These are phyloP conservation scores for Melieria crassipennis DNA, from an alignment of 2,888 invertebrate genomes.

Conservation along the genomic window DNA sequence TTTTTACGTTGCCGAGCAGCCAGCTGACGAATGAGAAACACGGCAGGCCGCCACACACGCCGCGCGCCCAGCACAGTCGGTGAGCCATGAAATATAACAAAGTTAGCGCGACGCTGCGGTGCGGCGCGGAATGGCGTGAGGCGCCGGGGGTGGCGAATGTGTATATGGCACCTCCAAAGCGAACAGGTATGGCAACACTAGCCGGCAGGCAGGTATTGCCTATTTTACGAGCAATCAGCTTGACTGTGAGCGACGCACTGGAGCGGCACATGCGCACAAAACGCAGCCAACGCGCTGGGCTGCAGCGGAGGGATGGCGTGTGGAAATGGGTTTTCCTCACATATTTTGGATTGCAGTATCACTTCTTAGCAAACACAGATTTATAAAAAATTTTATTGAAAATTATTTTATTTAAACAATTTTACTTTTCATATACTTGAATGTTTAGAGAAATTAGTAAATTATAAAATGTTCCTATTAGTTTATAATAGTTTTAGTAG, in stretches of 20 bases:
- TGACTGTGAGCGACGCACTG: not conserved
- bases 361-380: too few species aligned
- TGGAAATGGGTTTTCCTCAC: not conserved
- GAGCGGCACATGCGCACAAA: not conserved
- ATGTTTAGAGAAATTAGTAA: too few species aligned
- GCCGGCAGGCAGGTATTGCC: not conserved
- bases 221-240: slow-evolving; percentile 4
- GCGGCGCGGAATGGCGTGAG: not conserved
- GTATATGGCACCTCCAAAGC: not conserved
- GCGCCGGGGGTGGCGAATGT: not conserved
- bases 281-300: not conserved
- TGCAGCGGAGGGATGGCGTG: not conserved
- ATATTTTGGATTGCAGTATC: too few species aligned
- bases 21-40: slow-evolving; percentile 38
- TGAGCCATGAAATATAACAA: slow-evolving; percentile 4
- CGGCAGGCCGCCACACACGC: not conserved
- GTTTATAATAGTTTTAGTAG: not conserved
- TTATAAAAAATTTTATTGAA: too few species aligned
- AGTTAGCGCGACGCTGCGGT: not conserved
- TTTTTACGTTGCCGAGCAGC: slow-evolving; percentile 12
- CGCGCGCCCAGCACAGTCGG: too few species aligned
- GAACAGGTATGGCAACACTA: not conserved
- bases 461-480: too few species aligned
- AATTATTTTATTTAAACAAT: too few species aligned
- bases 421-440: too few species aligned